Percentiles rank a stretch among this genome's conserved stretches.
Evolutionary conservation across 2,113 vertebrate species (phyloP).

Genomic region (Neopipo cinnamomea): DNA sequence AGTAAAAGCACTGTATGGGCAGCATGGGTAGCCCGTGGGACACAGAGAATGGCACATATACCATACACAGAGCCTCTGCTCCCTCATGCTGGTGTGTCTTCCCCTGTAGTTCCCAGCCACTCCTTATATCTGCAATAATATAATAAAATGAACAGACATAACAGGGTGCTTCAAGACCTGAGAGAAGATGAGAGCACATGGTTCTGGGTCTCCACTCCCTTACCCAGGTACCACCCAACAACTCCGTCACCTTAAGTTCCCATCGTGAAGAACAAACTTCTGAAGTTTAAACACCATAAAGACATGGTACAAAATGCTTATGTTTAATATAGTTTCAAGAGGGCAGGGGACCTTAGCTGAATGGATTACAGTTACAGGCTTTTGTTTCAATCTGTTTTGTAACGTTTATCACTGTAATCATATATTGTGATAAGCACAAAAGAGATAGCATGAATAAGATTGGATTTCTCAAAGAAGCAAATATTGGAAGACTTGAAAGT

Average conservation of each 20-base stretch:
- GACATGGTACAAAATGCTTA: background rate
- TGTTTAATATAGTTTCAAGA: background rate
- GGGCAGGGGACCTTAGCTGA: background rate
- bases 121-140: constrained; percentile 4
- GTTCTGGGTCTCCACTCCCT: background rate
- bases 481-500: background rate
- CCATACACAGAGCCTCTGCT: background rate
- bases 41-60: background rate
- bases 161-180: background rate
- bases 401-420: background rate
- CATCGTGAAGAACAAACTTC: background rate
- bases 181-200: background rate
- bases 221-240: background rate
- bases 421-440: background rate
- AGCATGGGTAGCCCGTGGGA: background rate
- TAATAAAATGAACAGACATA: constrained; percentile 31
- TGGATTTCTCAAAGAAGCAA: background rate
- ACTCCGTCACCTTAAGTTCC: background rate
- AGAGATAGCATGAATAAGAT: background rate
- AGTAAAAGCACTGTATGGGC: background rate
- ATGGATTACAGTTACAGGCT: background rate
- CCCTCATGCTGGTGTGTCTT: background rate
- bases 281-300: background rate
- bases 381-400: background rate
- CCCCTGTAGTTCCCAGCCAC: background rate